Base-by-base conservation (phyloP, 2,888 invertebrate species). In the Cabera pusaria region DNA sequence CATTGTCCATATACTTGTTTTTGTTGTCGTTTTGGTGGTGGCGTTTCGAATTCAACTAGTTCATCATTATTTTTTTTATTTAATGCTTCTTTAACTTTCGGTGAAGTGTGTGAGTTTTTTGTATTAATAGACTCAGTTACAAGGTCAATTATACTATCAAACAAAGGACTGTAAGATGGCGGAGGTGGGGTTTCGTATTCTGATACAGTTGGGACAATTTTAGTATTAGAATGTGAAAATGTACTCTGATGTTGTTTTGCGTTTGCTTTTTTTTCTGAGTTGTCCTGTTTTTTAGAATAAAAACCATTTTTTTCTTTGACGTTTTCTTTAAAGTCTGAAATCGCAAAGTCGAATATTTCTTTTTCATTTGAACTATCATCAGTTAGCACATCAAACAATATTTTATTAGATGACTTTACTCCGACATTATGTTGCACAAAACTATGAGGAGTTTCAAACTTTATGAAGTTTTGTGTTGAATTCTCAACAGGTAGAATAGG, bases 131-230 rank as follows among this genome's bases (percentile, higher is more conserved):
- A 38, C n/a, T 51, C 40, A 1, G 56, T 31, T 4, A 31, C 27
- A 5, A 45, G 37, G n/a, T n/a, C n/a, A n/a, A n/a, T n/a, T n/a
- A n/a, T n/a, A n/a, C n/a, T n/a, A 7, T 54, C 52, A 6, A 56
- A 56, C 49, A 55, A 56, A 27, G 54, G 47, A 29, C 28, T 57
- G 16, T 2, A 25, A 1, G 49, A 34, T 8, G 55, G 46, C n/a
- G 76, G 71, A 11, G 83, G 79, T 5, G 83, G 79, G 0, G 74
- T 75, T 67, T 83, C 84, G 50, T 56, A 78, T 48, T 78, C 72
- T 3, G 76, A 72, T 49, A 80, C 44, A 8, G 29, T 56, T 5
- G 62, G 52, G 19, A 63, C 41, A 1, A 57, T 53, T 20, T 52
- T 55, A n/a, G 59, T 68, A 12, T 44, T 46, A 5, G 60, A 53